These are phyloP conservation scores for Littorina saxatilis DNA, from an alignment of 1,140 invertebrate species.

Conservation along the genomic window DNA sequence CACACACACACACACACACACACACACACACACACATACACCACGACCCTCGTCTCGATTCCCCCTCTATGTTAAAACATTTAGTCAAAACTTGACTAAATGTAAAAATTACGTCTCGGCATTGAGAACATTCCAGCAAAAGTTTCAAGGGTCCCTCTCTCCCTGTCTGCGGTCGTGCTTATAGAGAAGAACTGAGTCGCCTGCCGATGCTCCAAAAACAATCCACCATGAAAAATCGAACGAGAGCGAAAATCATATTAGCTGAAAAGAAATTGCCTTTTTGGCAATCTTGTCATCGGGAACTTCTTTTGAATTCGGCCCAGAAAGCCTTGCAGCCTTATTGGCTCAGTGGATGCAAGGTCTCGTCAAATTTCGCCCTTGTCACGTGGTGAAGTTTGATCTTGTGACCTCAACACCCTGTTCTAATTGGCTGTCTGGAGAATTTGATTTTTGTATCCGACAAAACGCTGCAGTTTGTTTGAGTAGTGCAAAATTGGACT, in stretches of 20 bases:
- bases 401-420: slow-evolving; percentile 8
- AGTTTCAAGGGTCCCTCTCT: background rate
- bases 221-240: slow-evolving; percentile 8
- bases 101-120: too few species aligned
- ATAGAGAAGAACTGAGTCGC: background rate
- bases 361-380: slow-evolving; percentile 33
- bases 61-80: too few species aligned
- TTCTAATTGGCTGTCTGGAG: slow-evolving; percentile 25
- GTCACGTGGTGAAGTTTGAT: slow-evolving; percentile 32
- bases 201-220: too few species aligned
- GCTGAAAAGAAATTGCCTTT: slow-evolving; percentile 10
- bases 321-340: slow-evolving; percentile 7
- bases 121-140: too few species aligned
- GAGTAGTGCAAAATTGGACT: too few species aligned
- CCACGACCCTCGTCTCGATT: background rate
- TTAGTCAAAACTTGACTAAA: too few species aligned
- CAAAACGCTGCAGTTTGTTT: too few species aligned
- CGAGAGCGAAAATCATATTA: slow-evolving; percentile 27
- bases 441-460: background rate
- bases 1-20: slow-evolving; percentile 21
- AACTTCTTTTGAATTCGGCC: background rate
- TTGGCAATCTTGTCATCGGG: slow-evolving; percentile 28
- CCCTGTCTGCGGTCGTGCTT: background rate
- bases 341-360: slow-evolving; percentile 23
- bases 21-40: slow-evolving; percentile 7